phyloP scores from a whole-genome alignment of 2,888 invertebrate species.

The Cryptosula pallasiana region DNA sequence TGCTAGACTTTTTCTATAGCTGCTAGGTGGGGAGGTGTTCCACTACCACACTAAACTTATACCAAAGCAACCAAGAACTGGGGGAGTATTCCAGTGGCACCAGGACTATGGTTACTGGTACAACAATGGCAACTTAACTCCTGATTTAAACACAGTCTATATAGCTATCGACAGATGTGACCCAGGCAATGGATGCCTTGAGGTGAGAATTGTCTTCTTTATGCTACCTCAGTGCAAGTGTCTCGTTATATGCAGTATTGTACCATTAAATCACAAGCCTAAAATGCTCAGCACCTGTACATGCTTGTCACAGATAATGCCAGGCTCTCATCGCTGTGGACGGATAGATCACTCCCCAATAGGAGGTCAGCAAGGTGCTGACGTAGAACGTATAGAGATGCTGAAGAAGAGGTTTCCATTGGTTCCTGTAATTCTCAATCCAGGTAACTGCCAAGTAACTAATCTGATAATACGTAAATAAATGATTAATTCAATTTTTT shows the following conservation, averaged over 20 bases:
- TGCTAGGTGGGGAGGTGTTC: slow-evolving; percentile 23
- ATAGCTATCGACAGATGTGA: slow-evolving; percentile 22
- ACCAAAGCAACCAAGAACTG: slow-evolving; percentile 20
- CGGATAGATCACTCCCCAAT: slow-evolving; percentile 1
- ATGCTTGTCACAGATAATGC: slow-evolving; percentile 7
- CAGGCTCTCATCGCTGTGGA: not conserved
- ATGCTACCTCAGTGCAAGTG: no score
- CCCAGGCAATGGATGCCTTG: slow-evolving; percentile 17
- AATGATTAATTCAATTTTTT: no score
- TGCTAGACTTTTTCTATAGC: not conserved
- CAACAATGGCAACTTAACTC: slow-evolving; percentile 19
- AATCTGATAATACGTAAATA: no score
- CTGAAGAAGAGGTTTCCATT: not conserved
- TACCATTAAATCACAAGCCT: no score
- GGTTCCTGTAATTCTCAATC: not conserved
- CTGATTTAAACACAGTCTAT: slow-evolving; percentile 19
- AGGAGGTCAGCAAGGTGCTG: slow-evolving; percentile 19
- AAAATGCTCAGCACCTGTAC: no score
- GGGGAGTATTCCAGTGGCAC: slow-evolving; percentile 24
- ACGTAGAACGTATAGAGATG: not conserved
- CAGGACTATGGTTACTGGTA: slow-evolving; percentile 26
- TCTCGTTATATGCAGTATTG: no score
- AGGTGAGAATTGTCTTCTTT: no score
- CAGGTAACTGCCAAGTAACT: slow-evolving; percentile 3
- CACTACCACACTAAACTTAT: slow-evolving; percentile 23